phyloP scores from a whole-genome alignment of 2,797 vertebrate genomes.

The Oryzias sinensis region DNA sequence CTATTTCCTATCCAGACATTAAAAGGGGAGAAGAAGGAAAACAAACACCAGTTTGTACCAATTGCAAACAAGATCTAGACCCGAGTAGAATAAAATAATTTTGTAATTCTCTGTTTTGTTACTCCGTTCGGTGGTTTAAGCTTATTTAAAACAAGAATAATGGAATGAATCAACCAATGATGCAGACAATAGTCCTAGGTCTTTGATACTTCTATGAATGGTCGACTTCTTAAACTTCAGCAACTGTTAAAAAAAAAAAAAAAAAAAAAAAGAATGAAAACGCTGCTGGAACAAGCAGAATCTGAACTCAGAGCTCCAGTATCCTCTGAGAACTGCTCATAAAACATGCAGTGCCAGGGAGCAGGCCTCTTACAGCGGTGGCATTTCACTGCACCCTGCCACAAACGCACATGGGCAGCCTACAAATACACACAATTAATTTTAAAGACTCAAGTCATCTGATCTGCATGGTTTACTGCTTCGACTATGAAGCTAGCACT shows the following conservation, averaged over 20 bases:
- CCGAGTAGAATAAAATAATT: slow-evolving; percentile 44
- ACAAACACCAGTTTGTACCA: slow-evolving; percentile 23
- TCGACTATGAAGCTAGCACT: slow-evolving; percentile 22
- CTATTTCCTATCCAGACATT: slow-evolving; percentile 61
- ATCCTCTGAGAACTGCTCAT: slow-evolving; percentile 76
- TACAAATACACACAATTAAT: slow-evolving; percentile 47
- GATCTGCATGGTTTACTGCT: slow-evolving; percentile 29
- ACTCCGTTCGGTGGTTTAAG: slow-evolving; percentile 31
- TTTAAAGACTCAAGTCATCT: slow-evolving; percentile 38
- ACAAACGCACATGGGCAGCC: slow-evolving; percentile 42
- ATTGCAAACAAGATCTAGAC: slow-evolving; percentile 21
- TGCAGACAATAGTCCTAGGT: slow-evolving; percentile 40
- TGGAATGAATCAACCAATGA: slow-evolving; percentile 25
- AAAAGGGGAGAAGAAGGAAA: no score
- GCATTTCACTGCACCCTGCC: slow-evolving; percentile 60
- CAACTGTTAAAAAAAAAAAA: slow-evolving; percentile 16
- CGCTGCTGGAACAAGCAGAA: slow-evolving; percentile 71
- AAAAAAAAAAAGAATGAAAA: slow-evolving; percentile 61
- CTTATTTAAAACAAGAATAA: slow-evolving; percentile 11
- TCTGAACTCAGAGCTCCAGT: slow-evolving; percentile 68
- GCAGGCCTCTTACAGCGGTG: slow-evolving; percentile 65
- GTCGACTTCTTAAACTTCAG: slow-evolving; percentile 12
- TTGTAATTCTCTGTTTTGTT: slow-evolving; percentile 40
- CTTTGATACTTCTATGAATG: slow-evolving; percentile 54
- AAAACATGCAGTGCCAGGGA: slow-evolving; percentile 78